A percentile compares a stretch with the other conserved stretches of the same genome.
These are phyloP conservation scores for Bufo bufo DNA, from an alignment of 2,113 vertebrate genomes.

Conservation along the genomic window DNA sequence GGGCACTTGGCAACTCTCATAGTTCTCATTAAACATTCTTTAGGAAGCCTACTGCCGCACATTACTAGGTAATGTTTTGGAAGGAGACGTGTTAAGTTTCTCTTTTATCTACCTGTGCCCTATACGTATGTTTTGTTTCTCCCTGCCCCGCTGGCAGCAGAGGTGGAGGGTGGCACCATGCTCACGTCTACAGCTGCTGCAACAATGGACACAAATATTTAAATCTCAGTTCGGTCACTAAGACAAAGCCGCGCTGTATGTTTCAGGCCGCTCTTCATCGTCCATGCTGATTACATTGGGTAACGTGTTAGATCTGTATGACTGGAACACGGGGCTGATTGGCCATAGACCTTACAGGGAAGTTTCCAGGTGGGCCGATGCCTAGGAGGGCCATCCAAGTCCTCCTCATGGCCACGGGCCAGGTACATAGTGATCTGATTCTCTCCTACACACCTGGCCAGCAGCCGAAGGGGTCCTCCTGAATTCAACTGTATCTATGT, in stretches of 20 bases:
- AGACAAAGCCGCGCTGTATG: not conserved
- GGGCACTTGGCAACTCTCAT: not conserved
- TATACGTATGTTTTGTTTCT: not conserved
- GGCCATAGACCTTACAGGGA: too few relatives aligned
- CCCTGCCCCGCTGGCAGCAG: not conserved
- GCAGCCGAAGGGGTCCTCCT: too few relatives aligned
- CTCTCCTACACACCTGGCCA: too few relatives aligned
- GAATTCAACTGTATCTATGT: too few relatives aligned
- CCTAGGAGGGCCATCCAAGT: too few relatives aligned
- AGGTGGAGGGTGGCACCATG: not conserved
- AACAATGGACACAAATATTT: not conserved
- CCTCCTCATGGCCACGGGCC: too few relatives aligned
- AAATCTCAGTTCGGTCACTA: not conserved
- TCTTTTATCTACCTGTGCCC: too few relatives aligned
- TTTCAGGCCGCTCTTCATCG: not conserved
- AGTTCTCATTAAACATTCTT: not conserved
- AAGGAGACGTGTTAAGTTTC: not conserved
- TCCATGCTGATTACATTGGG: too few relatives aligned
- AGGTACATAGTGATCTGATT: too few relatives aligned
- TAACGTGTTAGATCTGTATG: too few relatives aligned
- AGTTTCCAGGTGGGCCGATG: too few relatives aligned
- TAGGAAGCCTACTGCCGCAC: not conserved
- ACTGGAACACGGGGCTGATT: too few relatives aligned
- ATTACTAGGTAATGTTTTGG: not conserved
- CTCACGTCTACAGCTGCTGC: not conserved